A percentile compares a stretch with the other conserved stretches of the same genome.
phyloP scores from a whole-genome alignment of 2,888 invertebrate genomes.

The Acleris laterana region DNA sequence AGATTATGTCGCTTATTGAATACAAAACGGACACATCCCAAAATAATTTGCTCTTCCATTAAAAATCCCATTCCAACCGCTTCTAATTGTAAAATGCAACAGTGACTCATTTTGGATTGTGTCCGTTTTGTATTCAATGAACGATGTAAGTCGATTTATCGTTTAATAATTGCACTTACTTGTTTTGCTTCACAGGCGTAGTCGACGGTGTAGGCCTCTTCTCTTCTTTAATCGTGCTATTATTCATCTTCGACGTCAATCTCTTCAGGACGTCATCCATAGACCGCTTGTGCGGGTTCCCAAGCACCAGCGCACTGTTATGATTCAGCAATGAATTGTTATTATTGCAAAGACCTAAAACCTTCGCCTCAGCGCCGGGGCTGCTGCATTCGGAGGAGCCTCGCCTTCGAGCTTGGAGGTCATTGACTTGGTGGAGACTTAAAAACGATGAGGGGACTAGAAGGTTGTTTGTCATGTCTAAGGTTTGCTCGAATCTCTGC shows the following conservation, averaged over 20 bases:
- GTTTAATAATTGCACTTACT: conserved; percentile 64
- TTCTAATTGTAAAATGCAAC: too few relatives aligned
- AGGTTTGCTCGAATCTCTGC: conserved; percentile 83
- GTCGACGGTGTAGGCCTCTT: conserved; percentile 89
- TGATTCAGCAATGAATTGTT: conserved; percentile 87
- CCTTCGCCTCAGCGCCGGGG: conserved; percentile 87
- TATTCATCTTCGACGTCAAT: conserved; percentile 93
- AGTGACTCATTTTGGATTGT: too few relatives aligned
- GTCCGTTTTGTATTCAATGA: too few relatives aligned
- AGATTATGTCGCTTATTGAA: too few relatives aligned
- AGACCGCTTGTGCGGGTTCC: conserved; percentile 88
- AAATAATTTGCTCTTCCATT: too few relatives aligned
- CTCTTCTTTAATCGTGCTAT: conserved; percentile 89
- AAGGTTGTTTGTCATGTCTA: conserved; percentile 86
- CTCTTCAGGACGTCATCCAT: conserved; percentile 96
- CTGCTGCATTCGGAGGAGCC: conserved; percentile 90
- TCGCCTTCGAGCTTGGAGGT: conserved; percentile 75
- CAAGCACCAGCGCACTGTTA: conserved; percentile 80
- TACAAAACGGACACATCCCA: too few relatives aligned
- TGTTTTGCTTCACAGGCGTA: conserved; percentile 85
- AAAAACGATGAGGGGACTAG: conserved; percentile 81
- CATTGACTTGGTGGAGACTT: conserved; percentile 84
- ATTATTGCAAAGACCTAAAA: conserved; percentile 86
- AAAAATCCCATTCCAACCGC: too few relatives aligned
- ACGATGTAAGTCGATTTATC: too few relatives aligned